Base-by-base conservation (phyloP, 2,888 invertebrate species). In the Synanthedon vespiformis region DNA sequence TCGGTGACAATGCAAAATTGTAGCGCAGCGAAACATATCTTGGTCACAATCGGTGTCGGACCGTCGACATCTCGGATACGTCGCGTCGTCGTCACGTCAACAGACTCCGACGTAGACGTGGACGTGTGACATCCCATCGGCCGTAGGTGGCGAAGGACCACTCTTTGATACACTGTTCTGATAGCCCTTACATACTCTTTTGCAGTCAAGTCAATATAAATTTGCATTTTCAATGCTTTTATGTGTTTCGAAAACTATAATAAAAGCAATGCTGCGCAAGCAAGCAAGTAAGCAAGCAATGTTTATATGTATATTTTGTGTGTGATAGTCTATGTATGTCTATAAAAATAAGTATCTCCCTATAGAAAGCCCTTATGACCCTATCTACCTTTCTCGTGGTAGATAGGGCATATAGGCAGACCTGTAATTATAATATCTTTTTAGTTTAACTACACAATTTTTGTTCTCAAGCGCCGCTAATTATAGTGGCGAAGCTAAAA, bases 41-140 rank as follows among this genome's bases (percentile, higher is more conserved):
- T 62, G 68, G 61, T 65, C 72, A 74, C 74, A 70, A 83, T 85
- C 85, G 73, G 77, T 76, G 78, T 75, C 67, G 66, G 58, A 59
- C 61, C 63, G 64, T 63, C 63, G 57, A 41, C 51, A 47, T 44
- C 56, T 60, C 60, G 61, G 65, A 63, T 63, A 54, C 62, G 62
- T 65, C 64, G 59, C 57, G 63, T 62, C 61, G 63, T 56, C 59
- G 61, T 65, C 64, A 55, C 50, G 53, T 57, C 56, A 62, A 58
- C 61, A 6, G 62, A 61, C 65, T 16, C 62, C 61, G 65, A 62
- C 63, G 62, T 59, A 58, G 60, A 62, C 62, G 53, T 59, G 61
- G 54, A 57, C 50, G 56, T 34, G 50, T 58, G 61, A 61, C 61
- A 64, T 34, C 34, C 27, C 27, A 34, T 61, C 61, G 63, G 55